phyloP scores from a whole-genome alignment of 2,797 vertebrate species.

The Rhinogobio ventralis region DNA sequence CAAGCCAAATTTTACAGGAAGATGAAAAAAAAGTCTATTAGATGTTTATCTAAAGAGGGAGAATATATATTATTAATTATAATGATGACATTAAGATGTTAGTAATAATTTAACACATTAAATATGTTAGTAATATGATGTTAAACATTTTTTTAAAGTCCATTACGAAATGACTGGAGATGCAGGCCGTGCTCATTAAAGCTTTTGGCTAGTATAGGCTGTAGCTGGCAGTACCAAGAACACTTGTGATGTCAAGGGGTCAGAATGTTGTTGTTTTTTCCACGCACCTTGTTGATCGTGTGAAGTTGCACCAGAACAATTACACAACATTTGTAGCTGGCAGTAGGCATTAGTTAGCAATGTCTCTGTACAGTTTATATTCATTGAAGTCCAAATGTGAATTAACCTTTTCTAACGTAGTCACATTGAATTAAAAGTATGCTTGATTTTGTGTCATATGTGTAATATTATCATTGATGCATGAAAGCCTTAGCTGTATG shows the following conservation, averaged over 20 bases:
- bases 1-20: background rate
- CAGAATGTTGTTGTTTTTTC: too few relatives aligned
- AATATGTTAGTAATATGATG: background rate
- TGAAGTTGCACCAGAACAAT: too few relatives aligned
- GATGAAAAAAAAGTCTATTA: background rate
- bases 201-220: background rate
- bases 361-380: background rate
- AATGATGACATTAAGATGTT: background rate
- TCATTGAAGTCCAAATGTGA: background rate
- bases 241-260: too few relatives aligned
- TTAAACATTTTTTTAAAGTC: too few relatives aligned
- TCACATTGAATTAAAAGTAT: background rate
- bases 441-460: background rate
- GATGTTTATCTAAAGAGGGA: background rate
- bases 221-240: background rate
- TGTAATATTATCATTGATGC: background rate
- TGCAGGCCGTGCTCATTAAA: background rate
- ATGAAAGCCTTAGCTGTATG: background rate
- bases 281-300: too few relatives aligned
- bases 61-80: background rate
- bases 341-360: background rate
- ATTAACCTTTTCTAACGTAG: background rate
- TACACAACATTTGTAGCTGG: too few relatives aligned
- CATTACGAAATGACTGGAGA: background rate
- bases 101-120: background rate